phyloP scores from a whole-genome alignment of 2,888 invertebrate species.

The Drosophila fulvimacula region DNA sequence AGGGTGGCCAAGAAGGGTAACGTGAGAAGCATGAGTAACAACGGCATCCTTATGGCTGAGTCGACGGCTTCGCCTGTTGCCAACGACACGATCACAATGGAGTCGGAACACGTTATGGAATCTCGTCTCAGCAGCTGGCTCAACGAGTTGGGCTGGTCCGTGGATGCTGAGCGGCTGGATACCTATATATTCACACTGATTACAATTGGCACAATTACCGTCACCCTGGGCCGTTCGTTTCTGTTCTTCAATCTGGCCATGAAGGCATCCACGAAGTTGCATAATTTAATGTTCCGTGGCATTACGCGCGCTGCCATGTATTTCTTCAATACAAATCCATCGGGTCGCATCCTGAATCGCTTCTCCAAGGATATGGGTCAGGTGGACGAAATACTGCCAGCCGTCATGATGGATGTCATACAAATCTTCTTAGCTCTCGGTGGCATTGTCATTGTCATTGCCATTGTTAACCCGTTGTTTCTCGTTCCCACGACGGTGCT shows the following conservation, averaged over 20 bases:
- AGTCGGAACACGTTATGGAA: slow-evolving; percentile 42
- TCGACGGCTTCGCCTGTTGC: slow-evolving; percentile 3
- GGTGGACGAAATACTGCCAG: slow-evolving; percentile 85
- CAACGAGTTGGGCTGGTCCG: slow-evolving; percentile 57
- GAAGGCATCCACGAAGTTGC: slow-evolving; percentile 91
- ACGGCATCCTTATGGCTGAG: slow-evolving; percentile 29
- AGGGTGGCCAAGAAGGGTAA: slow-evolving; percentile 72
- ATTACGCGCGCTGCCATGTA: slow-evolving; percentile 92
- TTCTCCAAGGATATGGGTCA: slow-evolving; percentile 94
- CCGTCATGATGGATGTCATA: slow-evolving; percentile 85
- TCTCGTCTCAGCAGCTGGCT: slow-evolving; percentile 59
- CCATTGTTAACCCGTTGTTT: slow-evolving; percentile 90
- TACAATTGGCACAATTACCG: slow-evolving; percentile 84
- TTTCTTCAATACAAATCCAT: slow-evolving; percentile 95
- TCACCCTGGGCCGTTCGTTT: slow-evolving; percentile 84
- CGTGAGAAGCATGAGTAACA: slow-evolving; percentile 21
- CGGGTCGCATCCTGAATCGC: slow-evolving; percentile 92
- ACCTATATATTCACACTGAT: slow-evolving; percentile 86
- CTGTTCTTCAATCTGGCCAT: slow-evolving; percentile 88
- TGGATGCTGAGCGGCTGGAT: slow-evolving; percentile 78
- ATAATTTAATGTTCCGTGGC: slow-evolving; percentile 93
- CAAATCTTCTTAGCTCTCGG: slow-evolving; percentile 93
- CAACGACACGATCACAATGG: slow-evolving; percentile 45
- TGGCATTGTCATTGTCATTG: slow-evolving; percentile 92
- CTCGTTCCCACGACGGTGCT: slow-evolving; percentile 90